These are phyloP conservation scores for Aegithalos caudatus DNA, from an alignment of 2,113 vertebrate species.

Conservation along the genomic window DNA sequence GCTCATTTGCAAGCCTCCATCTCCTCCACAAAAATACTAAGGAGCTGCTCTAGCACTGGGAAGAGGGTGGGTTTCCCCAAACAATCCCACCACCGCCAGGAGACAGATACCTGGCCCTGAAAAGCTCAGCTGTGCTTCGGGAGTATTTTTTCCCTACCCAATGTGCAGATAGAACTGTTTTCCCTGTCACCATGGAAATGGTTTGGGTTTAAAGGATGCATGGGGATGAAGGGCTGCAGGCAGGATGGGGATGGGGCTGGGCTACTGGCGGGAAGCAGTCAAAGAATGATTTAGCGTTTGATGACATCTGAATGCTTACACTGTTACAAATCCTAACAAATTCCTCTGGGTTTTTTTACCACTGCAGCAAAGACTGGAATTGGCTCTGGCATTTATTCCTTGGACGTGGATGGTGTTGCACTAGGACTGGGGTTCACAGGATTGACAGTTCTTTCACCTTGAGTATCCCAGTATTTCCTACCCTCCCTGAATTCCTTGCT, in stretches of 20 bases:
- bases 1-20: not conserved
- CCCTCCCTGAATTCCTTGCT: not conserved
- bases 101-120: not conserved
- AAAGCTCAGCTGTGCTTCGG: accelerated
- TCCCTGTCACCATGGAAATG: not conserved
- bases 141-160: not conserved
- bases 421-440: not conserved
- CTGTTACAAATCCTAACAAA: not conserved
- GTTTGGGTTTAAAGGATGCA: not conserved
- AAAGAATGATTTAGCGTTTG: not conserved
- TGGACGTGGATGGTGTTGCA: accelerated
- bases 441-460: not conserved
- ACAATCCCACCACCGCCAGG: not conserved
- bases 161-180: not conserved
- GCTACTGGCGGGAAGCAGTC: not conserved
- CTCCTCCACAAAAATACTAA: not conserved
- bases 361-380: not conserved
- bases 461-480: accelerated
- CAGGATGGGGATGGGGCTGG: not conserved
- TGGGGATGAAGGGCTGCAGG: not conserved
- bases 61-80: not conserved
- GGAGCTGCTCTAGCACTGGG: not conserved
- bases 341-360: not conserved
- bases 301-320: not conserved
- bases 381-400: not conserved